These are phyloP conservation scores for Strigamia crassipes DNA, from an alignment of 2,888 invertebrate species.

Conservation along the genomic window DNA sequence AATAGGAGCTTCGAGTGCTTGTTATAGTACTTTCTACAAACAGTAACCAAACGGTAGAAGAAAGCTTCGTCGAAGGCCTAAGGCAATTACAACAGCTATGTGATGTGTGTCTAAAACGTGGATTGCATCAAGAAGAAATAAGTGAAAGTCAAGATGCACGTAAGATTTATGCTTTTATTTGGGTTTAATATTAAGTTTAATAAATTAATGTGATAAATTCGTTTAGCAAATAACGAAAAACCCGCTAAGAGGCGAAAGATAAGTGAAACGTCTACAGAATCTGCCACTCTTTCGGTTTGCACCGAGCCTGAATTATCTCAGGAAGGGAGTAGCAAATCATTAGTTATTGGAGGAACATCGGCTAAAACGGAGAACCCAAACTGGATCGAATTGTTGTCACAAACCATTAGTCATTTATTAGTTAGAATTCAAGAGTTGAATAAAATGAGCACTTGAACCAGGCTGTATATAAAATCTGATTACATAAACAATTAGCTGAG, in stretches of 20 bases:
- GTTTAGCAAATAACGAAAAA: neutral
- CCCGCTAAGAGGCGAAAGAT: constrained; percentile 38
- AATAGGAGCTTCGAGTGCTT: constrained; percentile 29
- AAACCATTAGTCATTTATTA: constrained; percentile 30
- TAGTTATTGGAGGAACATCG: neutral
- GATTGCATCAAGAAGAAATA: constrained; percentile 14
- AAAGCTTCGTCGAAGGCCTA: neutral
- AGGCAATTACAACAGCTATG: constrained; percentile 25
- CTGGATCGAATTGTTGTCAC: constrained; percentile 19
- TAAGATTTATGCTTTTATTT: neutral
- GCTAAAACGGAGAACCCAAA: constrained; percentile 18
- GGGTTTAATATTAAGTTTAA: neutral
- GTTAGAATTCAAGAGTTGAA: constrained; percentile 29
- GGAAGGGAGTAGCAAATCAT: neutral
- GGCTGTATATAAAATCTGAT: neutral
- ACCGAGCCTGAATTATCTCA: neutral
- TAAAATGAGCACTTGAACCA: neutral
- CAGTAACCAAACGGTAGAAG: neutral
- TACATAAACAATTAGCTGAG: neutral
- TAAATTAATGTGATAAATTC: constrained; percentile 5
- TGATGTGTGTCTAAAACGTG: neutral
- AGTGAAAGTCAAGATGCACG: neutral
- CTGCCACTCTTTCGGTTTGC: neutral
- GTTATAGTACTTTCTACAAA: constrained; percentile 28
- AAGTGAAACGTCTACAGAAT: neutral